These are phyloP conservation scores for Mystacides longicornis DNA, from an alignment of 2,888 invertebrate species.

Conservation along the genomic window DNA sequence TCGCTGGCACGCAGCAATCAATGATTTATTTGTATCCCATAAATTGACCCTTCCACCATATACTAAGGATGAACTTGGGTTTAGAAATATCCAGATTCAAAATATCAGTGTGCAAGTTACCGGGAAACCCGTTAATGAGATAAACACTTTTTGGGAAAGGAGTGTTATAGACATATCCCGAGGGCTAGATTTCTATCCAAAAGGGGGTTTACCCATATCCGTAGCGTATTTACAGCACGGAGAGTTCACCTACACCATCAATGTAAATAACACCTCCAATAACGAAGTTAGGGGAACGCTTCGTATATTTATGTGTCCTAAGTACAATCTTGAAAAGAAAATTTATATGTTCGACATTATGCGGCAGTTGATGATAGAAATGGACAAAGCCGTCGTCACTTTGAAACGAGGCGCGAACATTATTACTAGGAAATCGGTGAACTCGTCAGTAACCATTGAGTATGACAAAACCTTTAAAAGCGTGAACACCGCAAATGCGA, in stretches of 20 bases:
- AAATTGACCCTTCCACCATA: conserved; percentile 32
- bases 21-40: conserved; percentile 33
- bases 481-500: conserved; percentile 52
- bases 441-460: conserved; percentile 76
- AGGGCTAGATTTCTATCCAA: conserved; percentile 33
- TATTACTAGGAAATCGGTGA: conserved; percentile 56
- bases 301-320: conserved; percentile 34
- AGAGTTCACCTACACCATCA: conserved; percentile 27
- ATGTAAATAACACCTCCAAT: conserved; percentile 19
- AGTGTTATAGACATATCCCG: conserved; percentile 33
- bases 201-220: conserved; percentile 27
- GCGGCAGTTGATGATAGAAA: conserved; percentile 33
- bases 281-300: conserved; percentile 28
- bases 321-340: conserved; percentile 28
- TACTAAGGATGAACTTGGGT: conserved; percentile 27
- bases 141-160: conserved; percentile 32
- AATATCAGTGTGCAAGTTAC: conserved; percentile 12
- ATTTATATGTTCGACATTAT: conserved; percentile 29
- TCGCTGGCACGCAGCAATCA: conserved; percentile 35
- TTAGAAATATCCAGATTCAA: conserved; percentile 6
- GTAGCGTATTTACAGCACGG: conserved; percentile 32
- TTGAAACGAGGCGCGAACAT: conserved; percentile 59
- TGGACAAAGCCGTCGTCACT: conserved; percentile 28
- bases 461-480: conserved; percentile 75
- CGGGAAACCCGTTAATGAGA: conserved; percentile 13